Conservation (phyloP, 2,888 invertebrate genomes). For the Sarcophaga caerulescens region DNA sequence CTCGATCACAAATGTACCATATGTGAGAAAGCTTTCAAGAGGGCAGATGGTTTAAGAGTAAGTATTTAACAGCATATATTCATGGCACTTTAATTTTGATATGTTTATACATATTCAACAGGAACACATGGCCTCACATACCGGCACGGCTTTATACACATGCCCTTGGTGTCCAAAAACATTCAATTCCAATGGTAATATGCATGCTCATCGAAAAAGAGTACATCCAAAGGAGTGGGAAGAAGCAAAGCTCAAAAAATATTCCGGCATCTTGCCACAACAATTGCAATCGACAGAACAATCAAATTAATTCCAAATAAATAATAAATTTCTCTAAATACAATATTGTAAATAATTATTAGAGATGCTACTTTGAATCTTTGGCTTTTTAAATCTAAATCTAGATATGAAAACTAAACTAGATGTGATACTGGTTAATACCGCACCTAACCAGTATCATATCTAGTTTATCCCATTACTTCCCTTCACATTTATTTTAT, state of each 20-base stretch:
- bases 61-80: background rate
- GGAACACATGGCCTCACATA: conserved; percentile 79
- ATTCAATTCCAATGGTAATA: conserved; percentile 77
- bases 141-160: conserved; percentile 75
- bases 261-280: conserved; percentile 32
- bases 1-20: conserved; percentile 76
- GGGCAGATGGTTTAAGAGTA: conserved; percentile 65
- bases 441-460: no score
- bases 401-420: no score
- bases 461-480: no score
- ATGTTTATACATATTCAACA: conserved; percentile 49
- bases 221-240: conserved; percentile 78
- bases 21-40: conserved; percentile 79
- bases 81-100: background rate
- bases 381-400: no score
- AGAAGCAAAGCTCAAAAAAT: conserved; percentile 63
- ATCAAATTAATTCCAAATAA: background rate
- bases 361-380: no score
- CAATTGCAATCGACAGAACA: background rate
- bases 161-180: conserved; percentile 77
- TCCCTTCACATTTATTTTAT: no score
- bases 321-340: background rate
- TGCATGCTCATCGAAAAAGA: conserved; percentile 78
- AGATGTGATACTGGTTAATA: no score
- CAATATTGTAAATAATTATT: no score